Evolutionary conservation across 2,113 vertebrate species (phyloP).

Genomic region (Rhea pennata): DNA sequence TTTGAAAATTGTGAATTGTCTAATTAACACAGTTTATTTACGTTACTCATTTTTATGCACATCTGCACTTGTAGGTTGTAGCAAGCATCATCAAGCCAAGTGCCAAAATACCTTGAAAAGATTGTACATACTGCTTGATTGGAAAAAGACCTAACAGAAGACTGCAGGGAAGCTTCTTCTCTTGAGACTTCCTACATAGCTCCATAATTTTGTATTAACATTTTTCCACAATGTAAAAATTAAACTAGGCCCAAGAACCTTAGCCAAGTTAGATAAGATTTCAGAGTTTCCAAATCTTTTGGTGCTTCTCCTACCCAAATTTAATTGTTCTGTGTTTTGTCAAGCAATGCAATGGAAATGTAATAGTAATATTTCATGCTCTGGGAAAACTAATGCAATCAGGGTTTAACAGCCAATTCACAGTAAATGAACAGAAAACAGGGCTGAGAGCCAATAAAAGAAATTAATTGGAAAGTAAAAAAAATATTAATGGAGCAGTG

Average conservation of each 20-base stretch:
- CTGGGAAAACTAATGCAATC: not conserved
- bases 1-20: not conserved
- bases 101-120: constrained; percentile 13
- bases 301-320: not conserved
- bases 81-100: not conserved
- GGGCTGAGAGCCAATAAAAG: not conserved
- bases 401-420: not conserved
- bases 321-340: not conserved
- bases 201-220: not conserved
- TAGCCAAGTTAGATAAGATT: not conserved
- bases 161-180: not conserved
- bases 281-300: not conserved
- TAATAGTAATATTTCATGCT: not conserved
- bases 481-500: not conserved
- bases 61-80: not conserved
- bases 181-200: not conserved
- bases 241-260: not conserved
- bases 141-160: not conserved
- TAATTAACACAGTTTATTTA: not conserved
- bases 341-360: not conserved
- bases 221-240: not conserved
- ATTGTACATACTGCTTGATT: not conserved
- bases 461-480: not conserved
- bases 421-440: not conserved
- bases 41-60: not conserved